phyloP scores from a whole-genome alignment of 2,113 vertebrate species.

The Cettia cetti region DNA sequence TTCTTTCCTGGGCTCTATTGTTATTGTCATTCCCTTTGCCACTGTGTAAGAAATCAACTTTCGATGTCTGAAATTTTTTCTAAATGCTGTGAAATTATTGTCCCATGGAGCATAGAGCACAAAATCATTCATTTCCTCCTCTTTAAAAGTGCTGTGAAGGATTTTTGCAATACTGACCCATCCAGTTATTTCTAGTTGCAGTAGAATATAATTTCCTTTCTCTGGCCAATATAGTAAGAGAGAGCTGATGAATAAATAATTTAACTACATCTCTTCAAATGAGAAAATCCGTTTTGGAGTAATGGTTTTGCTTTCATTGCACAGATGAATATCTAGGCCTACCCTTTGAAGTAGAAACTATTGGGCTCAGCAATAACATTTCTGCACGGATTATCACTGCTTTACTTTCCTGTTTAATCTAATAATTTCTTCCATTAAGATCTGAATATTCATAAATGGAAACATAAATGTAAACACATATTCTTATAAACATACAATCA shows the following conservation, averaged over 20 bases:
- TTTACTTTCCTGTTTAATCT: background rate
- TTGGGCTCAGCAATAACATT: background rate
- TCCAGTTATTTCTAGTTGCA: background rate
- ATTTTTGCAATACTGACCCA: background rate
- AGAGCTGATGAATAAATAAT: background rate
- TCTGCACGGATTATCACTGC: background rate
- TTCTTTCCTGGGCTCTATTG: background rate
- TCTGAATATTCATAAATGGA: background rate
- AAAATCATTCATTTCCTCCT: background rate
- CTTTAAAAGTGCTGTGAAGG: background rate
- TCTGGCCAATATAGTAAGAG: background rate
- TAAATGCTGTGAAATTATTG: background rate
- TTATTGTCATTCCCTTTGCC: background rate
- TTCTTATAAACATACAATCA: background rate
- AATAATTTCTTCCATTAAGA: background rate
- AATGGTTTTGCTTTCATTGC: background rate
- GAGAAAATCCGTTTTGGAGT: background rate
- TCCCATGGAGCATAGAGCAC: background rate
- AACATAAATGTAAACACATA: background rate
- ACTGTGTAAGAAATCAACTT: background rate
- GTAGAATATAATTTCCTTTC: background rate
- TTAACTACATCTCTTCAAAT: background rate
- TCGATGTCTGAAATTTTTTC: background rate
- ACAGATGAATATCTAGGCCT: background rate
- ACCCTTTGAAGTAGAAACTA: background rate